phyloP scores from a whole-genome alignment of 2,888 invertebrate genomes.

The Platycheirus rosarum region DNA sequence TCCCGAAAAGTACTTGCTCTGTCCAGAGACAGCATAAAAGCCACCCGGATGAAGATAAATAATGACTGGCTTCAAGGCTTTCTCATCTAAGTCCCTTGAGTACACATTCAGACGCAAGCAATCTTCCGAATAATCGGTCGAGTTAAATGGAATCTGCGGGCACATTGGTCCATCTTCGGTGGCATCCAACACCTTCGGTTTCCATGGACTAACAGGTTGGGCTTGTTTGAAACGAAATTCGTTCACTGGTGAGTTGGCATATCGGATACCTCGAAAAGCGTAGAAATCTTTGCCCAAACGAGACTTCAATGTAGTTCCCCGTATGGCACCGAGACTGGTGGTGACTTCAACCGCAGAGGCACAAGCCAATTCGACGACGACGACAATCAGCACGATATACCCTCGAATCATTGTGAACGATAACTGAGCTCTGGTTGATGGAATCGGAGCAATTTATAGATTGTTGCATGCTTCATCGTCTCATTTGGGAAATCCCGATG shows the following conservation, averaged over 20 bases:
- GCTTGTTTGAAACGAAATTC: constrained; percentile 82
- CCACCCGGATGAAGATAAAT: constrained; percentile 87
- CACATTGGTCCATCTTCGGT: constrained; percentile 85
- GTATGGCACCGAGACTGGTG: constrained; percentile 78
- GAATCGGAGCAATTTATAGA: constrained; percentile 17
- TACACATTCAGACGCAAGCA: constrained; percentile 85
- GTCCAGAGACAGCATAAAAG: constrained; percentile 85
- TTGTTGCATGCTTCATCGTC: neutral
- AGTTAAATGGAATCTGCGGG: constrained; percentile 81
- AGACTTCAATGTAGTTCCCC: constrained; percentile 77
- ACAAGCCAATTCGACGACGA: constrained; percentile 20
- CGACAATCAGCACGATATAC: constrained; percentile 27
- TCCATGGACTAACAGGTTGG: constrained; percentile 82
- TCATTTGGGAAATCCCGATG: constrained; percentile 13
- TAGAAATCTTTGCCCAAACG: constrained; percentile 77
- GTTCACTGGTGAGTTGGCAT: constrained; percentile 79
- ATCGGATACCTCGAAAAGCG: constrained; percentile 80
- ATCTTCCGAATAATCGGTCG: constrained; percentile 83
- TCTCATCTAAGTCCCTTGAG: constrained; percentile 78
- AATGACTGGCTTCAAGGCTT: constrained; percentile 84
- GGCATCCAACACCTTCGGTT: constrained; percentile 83
- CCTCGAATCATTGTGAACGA: constrained; percentile 26
- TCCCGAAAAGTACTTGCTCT: constrained; percentile 82
- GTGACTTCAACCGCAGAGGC: constrained; percentile 75
- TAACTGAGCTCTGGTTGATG: constrained; percentile 16